These are phyloP conservation scores for Philereme transversata DNA, from an alignment of 2,888 invertebrate genomes.

Conservation along the genomic window DNA sequence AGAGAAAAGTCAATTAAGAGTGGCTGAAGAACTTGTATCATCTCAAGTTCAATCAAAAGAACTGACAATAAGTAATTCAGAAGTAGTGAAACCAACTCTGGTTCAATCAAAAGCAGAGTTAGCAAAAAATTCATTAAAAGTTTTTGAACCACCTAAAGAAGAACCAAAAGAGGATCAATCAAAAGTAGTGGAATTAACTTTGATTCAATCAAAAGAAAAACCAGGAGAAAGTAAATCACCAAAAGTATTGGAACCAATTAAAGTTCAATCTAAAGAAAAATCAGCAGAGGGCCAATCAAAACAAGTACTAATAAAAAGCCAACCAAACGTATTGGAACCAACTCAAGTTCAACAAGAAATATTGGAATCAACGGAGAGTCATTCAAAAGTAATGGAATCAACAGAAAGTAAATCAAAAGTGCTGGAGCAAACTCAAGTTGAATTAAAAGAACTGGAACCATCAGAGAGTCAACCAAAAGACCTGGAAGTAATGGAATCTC, in stretches of 20 bases:
- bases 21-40: too few species aligned
- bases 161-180: neutral
- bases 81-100: neutral
- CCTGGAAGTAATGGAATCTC: conserved; percentile 1
- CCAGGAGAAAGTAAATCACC: neutral
- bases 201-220: neutral
- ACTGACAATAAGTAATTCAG: neutral
- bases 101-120: neutral
- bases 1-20: too few species aligned
- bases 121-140: neutral
- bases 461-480: neutral
- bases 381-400: conserved; percentile 1
- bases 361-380: neutral
- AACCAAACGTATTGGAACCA: neutral
- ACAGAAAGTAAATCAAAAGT: neutral
- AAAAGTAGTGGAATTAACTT: neutral
- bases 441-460: neutral
- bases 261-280: neutral
- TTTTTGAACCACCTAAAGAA: neutral
- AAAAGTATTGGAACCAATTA: neutral
- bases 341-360: neutral
- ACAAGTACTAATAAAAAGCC: neutral
- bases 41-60: neutral
- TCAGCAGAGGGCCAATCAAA: neutral
- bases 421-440: neutral